phyloP scores from a whole-genome alignment of 2,888 invertebrate genomes.

The Hemaris fuciformis region DNA sequence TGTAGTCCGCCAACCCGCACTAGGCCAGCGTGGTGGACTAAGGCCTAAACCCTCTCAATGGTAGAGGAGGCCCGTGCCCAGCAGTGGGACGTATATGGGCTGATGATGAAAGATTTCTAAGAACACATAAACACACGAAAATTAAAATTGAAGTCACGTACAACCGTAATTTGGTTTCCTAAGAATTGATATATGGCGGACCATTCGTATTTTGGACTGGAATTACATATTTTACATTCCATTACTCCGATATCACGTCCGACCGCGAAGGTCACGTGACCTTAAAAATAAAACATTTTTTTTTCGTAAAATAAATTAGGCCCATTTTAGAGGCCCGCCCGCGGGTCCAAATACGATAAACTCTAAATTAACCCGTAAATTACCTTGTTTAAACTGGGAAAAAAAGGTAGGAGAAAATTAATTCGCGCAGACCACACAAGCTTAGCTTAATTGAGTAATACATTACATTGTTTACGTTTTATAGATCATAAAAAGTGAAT shows the following conservation, averaged over 20 bases:
- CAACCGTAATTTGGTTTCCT: background rate
- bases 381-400: conserved; percentile 57
- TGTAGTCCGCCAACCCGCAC: no score
- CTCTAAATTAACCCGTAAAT: conserved; percentile 58
- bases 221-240: conserved; percentile 1
- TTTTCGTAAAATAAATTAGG: conserved; percentile 32
- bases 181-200: background rate
- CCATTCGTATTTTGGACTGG: background rate
- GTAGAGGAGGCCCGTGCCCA: no score
- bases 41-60: no score
- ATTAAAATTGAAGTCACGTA: conserved; percentile 2
- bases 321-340: conserved; percentile 35
- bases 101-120: background rate
- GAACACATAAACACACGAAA: background rate
- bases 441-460: conserved; percentile 52
- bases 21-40: no score
- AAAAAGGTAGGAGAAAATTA: conserved; percentile 57
- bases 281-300: conserved; percentile 4
- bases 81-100: no score
- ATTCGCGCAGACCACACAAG: conserved; percentile 48
- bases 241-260: background rate
- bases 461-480: conserved; percentile 37
- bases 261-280: background rate
- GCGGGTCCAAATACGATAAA: conserved; percentile 48
- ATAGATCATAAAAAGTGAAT: conserved; percentile 18